These are phyloP conservation scores for Ovis canadensis DNA, from an alignment of 2,113 vertebrate genomes.

Conservation along the genomic window DNA sequence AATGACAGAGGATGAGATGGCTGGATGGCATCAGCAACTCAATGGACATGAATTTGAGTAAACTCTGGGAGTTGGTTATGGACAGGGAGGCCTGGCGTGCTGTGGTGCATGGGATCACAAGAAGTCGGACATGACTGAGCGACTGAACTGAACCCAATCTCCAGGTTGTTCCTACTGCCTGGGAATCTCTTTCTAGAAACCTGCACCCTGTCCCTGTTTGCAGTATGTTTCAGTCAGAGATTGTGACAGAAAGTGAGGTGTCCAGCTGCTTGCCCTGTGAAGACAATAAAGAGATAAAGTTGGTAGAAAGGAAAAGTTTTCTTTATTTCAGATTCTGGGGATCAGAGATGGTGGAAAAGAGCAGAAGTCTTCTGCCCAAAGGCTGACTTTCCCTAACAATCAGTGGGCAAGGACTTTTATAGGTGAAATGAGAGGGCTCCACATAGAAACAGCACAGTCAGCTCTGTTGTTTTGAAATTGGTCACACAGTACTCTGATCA, in stretches of 20 bases:
- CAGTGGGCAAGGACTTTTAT: not conserved
- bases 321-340: not conserved
- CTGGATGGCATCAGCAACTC: not conserved
- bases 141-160: not conserved
- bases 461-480: not conserved
- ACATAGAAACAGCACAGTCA: not conserved
- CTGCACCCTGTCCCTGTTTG: not conserved
- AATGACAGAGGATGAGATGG: not conserved
- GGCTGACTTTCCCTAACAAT: not conserved
- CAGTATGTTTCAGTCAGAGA: not conserved
- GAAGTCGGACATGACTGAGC: accelerated
- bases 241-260: not conserved
- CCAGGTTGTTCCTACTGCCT: not conserved
- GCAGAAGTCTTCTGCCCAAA: not conserved
- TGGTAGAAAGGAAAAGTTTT: not conserved
- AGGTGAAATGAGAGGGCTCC: not conserved
- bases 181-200: not conserved
- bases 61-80: not conserved
- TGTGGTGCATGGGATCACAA: not conserved
- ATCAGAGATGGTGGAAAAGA: not conserved
- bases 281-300: not conserved
- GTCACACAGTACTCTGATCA: not conserved
- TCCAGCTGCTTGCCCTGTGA: not conserved
- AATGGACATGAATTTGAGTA: not conserved
- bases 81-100: not conserved